A percentile compares a stretch with the other conserved stretches of the same genome.
These are phyloP conservation scores for Mythimna loreyi DNA, from an alignment of 2,888 invertebrate species.

Conservation along the genomic window DNA sequence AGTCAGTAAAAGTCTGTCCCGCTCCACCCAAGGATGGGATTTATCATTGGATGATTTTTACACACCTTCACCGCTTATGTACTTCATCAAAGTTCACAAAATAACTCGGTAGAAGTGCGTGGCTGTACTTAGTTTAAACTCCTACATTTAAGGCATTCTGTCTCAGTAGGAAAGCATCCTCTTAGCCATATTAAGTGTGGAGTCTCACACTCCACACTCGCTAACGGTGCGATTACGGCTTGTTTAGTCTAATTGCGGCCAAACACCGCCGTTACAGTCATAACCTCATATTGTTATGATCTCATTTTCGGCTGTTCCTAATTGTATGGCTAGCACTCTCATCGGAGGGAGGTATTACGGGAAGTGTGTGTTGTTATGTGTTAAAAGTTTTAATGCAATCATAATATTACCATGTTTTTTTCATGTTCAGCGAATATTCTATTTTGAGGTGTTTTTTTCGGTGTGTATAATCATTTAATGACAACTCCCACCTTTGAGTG, in stretches of 20 bases:
- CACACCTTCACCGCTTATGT: no score
- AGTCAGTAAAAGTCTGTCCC: no score
- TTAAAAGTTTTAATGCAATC: slow-evolving; percentile 27
- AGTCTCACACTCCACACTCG: slow-evolving; percentile 25
- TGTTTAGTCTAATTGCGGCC: slow-evolving; percentile 55
- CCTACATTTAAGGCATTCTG: background rate
- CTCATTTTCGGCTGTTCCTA: slow-evolving; percentile 47
- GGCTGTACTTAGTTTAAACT: no score
- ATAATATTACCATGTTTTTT: slow-evolving; percentile 1
- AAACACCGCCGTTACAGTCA: slow-evolving; percentile 24
- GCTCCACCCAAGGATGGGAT: no score
- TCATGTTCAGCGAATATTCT: background rate
- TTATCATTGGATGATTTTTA: no score
- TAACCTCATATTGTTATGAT: slow-evolving; percentile 50
- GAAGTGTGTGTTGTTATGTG: slow-evolving; percentile 31
- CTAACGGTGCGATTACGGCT: slow-evolving; percentile 37
- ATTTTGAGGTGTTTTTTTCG: background rate
- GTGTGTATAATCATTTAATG: no score
- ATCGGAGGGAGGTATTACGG: background rate
- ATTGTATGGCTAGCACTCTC: slow-evolving; percentile 33
- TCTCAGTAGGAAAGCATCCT: background rate
- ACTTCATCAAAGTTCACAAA: no score
- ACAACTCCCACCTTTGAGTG: no score
- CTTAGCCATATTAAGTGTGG: background rate
- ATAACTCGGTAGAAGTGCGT: no score